A percentile compares a stretch with the other conserved stretches of the same genome.
phyloP scores from a whole-genome alignment of 2,888 invertebrate genomes.

The Caenorhabditis auriculariae region DNA sequence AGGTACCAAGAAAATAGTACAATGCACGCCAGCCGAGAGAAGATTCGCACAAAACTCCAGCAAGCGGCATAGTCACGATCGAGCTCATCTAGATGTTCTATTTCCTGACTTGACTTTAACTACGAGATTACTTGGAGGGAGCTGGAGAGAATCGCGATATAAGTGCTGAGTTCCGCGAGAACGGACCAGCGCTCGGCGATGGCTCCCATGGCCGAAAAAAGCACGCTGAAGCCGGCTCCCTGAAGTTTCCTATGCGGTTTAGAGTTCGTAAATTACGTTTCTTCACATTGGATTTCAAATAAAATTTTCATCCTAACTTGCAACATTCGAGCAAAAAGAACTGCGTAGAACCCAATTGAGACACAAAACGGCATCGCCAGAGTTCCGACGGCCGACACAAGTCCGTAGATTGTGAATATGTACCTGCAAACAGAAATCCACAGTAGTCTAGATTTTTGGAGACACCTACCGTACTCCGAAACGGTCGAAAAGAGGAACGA shows the following conservation, averaged over 20 bases:
- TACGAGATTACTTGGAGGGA: conserved; percentile 23
- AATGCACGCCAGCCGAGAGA: conserved; percentile 28
- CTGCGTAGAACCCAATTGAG: conserved; percentile 13
- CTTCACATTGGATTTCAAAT: too few relatives aligned
- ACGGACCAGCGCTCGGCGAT: conserved; percentile 32
- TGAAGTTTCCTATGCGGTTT: too few relatives aligned
- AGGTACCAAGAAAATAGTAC: conserved; percentile 26
- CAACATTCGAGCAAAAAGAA: conserved; percentile 9
- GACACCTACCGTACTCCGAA: conserved; percentile 13
- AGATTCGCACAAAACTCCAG: conserved; percentile 28
- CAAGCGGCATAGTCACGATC: conserved; percentile 31
- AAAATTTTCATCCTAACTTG: too few relatives aligned
- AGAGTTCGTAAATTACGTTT: too few relatives aligned
- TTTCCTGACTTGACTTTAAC: background rate
- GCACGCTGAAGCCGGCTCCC: conserved; percentile 25
- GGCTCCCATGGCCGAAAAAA: conserved; percentile 28
- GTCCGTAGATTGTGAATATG: conserved; percentile 13
- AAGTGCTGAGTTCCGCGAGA: conserved; percentile 21
- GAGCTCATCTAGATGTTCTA: conserved; percentile 22
- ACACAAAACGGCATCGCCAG: conserved; percentile 13
- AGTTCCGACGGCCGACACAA: conserved; percentile 10
- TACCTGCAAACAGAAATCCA: conserved; percentile 1
- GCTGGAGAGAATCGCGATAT: conserved; percentile 27
- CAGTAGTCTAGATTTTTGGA: background rate
- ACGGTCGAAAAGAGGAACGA: conserved; percentile 12